phyloP scores from a whole-genome alignment of 1,140 invertebrate species.

The Aplysia californica region DNA sequence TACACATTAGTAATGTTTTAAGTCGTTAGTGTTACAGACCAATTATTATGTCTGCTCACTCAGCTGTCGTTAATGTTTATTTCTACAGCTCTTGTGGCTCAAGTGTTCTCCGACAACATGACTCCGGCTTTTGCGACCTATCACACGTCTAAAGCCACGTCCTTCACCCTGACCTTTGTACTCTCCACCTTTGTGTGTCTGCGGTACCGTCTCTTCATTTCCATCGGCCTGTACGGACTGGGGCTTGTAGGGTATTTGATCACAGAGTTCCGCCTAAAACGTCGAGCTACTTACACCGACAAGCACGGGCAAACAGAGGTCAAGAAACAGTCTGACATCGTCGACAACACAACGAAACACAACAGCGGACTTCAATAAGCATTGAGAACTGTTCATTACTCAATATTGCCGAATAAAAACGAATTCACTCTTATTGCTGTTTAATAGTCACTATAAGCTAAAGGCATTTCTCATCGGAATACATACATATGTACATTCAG shows the following conservation, averaged over 20 bases:
- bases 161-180: conserved; percentile 50
- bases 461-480: too few species aligned
- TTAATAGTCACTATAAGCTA: neutral
- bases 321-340: too few species aligned
- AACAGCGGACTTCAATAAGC: neutral
- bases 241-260: conserved; percentile 48
- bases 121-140: conserved; percentile 54
- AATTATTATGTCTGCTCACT: too few species aligned
- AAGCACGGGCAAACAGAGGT: neutral
- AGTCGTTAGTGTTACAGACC: too few species aligned
- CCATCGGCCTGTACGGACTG: conserved; percentile 43
- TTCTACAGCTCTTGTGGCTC: conserved; percentile 55
- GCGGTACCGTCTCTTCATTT: conserved; percentile 43
- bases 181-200: conserved; percentile 52
- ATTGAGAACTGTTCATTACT: neutral
- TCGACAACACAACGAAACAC: neutral
- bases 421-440: neutral
- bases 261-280: conserved; percentile 39
- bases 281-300: too few species aligned
- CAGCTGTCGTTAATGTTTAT: too few species aligned
- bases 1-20: too few species aligned
- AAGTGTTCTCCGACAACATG: conserved; percentile 43
- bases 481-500: too few species aligned
- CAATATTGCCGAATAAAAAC: neutral
- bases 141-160: conserved; percentile 48